These are phyloP conservation scores for Anolis carolinensis DNA, from an alignment of 2,113 vertebrate species.

Conservation along the genomic window DNA sequence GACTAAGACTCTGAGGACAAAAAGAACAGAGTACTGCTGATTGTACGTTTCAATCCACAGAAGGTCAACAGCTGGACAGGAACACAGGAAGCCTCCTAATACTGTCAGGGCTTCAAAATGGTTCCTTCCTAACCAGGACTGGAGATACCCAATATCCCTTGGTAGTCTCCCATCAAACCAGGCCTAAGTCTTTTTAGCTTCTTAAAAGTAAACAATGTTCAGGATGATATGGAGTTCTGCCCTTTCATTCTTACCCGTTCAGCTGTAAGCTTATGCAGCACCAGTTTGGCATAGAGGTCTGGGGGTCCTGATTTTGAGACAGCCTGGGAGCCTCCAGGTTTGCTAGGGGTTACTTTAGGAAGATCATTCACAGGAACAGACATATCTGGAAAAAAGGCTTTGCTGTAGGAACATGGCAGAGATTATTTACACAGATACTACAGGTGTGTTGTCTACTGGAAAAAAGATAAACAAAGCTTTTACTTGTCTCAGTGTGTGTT, in stretches of 20 bases:
- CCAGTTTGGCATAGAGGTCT: conserved; percentile 73
- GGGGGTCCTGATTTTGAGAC: conserved; percentile 22
- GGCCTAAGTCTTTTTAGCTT: no score
- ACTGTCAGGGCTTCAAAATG: no score
- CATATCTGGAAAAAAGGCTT: conserved; percentile 45
- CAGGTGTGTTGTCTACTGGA: neutral
- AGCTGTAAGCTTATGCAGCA: conserved; percentile 78
- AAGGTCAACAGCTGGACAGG: neutral
- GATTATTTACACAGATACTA: neutral
- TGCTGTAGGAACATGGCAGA: neutral
- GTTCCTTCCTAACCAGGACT: no score
- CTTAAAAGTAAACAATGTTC: no score
- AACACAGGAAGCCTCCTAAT: no score
- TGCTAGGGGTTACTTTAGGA: neutral
- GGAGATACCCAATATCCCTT: no score
- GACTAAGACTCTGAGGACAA: neutral
- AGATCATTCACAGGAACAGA: conserved; percentile 11
- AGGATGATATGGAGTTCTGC: no score
- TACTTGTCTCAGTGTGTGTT: neutral
- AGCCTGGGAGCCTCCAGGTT: neutral
- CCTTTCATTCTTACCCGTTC: conserved; percentile 74
- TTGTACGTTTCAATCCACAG: neutral
- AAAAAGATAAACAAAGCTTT: neutral
- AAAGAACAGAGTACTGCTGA: neutral
- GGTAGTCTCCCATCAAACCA: no score